These are phyloP conservation scores for Ips typographus DNA, from an alignment of 1,140 invertebrate genomes.

Conservation along the genomic window DNA sequence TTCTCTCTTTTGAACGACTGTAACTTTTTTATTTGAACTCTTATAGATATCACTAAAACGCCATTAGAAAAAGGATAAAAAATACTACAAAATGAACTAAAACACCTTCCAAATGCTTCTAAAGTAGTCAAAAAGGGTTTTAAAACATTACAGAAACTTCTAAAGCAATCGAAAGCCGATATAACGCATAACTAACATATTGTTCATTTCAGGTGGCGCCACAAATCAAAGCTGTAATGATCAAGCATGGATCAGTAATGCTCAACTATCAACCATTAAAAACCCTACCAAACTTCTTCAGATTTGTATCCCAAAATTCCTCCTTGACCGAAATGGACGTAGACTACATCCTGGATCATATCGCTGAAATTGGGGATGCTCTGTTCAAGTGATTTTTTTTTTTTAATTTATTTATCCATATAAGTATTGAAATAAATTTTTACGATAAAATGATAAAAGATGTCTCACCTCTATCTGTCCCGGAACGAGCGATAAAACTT, in stretches of 20 bases:
- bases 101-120: no score
- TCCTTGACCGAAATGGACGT: slow-evolving; percentile 57
- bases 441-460: background rate
- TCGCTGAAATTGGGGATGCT: slow-evolving; percentile 58
- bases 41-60: no score
- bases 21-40: no score
- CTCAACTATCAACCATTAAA: slow-evolving; percentile 70
- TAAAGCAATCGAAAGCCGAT: no score
- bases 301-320: slow-evolving; percentile 70
- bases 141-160: no score
- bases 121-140: no score
- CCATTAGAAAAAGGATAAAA: no score
- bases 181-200: background rate
- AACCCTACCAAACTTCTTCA: slow-evolving; percentile 67
- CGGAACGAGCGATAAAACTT: slow-evolving; percentile 13
- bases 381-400: slow-evolving; percentile 42
- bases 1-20: no score
- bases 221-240: slow-evolving; percentile 68
- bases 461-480: slow-evolving; percentile 5
- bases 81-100: no score
- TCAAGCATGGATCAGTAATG: slow-evolving; percentile 68
- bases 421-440: background rate
- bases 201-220: slow-evolving; percentile 66
- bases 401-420: background rate
- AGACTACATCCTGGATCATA: slow-evolving; percentile 62